A percentile compares a stretch with the other conserved stretches of the same genome.
phyloP scores from a whole-genome alignment of 2,113 vertebrate genomes.

The Lepisosteus oculatus region DNA sequence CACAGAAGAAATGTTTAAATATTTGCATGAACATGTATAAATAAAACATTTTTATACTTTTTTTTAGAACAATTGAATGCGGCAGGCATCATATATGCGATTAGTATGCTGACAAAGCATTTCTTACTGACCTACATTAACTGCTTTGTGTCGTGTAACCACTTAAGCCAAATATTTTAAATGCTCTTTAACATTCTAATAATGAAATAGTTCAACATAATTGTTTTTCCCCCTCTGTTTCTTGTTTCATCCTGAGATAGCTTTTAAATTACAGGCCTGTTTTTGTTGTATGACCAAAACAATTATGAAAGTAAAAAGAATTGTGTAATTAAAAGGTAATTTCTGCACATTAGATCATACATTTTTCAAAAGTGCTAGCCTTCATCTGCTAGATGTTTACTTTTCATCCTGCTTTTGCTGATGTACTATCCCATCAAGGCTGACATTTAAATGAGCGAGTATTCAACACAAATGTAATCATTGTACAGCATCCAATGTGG shows the following conservation, averaged over 20 bases:
- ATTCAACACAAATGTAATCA: constrained; percentile 90
- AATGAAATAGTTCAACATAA: constrained; percentile 72
- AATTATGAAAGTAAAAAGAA: constrained; percentile 85
- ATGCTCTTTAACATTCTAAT: constrained; percentile 78
- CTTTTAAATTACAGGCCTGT: constrained; percentile 73
- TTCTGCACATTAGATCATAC: constrained; percentile 87
- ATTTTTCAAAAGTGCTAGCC: constrained; percentile 68
- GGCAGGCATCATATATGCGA: neutral
- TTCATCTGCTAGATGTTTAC: constrained; percentile 77
- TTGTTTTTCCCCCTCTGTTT: constrained; percentile 33
- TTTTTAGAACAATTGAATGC: neutral
- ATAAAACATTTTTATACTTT: neutral
- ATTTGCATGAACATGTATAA: too few relatives aligned
- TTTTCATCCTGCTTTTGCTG: constrained; percentile 63
- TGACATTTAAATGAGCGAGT: constrained; percentile 95
- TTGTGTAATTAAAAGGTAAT: constrained; percentile 83
- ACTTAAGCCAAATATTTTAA: constrained; percentile 26
- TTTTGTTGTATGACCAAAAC: constrained; percentile 80
- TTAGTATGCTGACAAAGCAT: constrained; percentile 17
- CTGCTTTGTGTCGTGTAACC: constrained; percentile 13
- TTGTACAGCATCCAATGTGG: constrained; percentile 78
- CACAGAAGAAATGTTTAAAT: too few relatives aligned
- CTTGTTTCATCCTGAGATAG: constrained; percentile 60
- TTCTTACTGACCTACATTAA: constrained; percentile 23
- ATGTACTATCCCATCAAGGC: constrained; percentile 74